Base-by-base conservation (phyloP, 2,797 vertebrate species). In the Melanotaenia pygmaea region DNA sequence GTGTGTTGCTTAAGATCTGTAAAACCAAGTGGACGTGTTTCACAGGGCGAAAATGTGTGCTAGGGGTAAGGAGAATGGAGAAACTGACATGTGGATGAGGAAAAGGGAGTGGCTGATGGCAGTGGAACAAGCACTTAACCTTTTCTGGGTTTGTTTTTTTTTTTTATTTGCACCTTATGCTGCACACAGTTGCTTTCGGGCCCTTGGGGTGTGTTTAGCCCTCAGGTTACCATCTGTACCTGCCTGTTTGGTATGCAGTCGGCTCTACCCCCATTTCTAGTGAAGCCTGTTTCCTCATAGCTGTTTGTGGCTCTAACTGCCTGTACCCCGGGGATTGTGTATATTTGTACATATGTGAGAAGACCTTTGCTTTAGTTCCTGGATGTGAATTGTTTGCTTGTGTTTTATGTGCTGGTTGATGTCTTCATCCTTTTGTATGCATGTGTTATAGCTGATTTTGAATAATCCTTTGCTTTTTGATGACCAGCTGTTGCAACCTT, bases 161-260 rank as follows among this genome's bases (percentile, higher is more conserved):
- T 53, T 24, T 10, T 53, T 50, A 7, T n/a, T 54, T 45, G 57
- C 73, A 58, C 50, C 45, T 75, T 67, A 83, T 74, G 60, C 72
- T 77, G 53, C 67, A 77, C 74, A 65, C 59, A 54, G 51, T 54
- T 18, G 22, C 80, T 62, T 5, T 74, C 66, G 63, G 61, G 72
- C 80, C 87, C 85, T 79, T 51, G 13, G 89, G 89, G 86, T 88
- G 83, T 86, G 82, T 86, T 87, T 86, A 85, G 87, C 89, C 79
- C 79, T 80, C 79, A 88, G 86, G 89, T 86, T 82, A 79, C 88
- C 91, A 91, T 93, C 91, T 93, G 89, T 88, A 90, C 87, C 76
- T 89, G 79, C 79, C 88, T 91, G 85, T 72, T 91, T 91, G 88
- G 84, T 89, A 89, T 90, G 86, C 88, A 84, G 70, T 64, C 67